Evolutionary conservation across 35 echinoderm and acorn worm genomes (phyloP), one percentile per base, ranked within the genome.

Genomic region (Hemicentrotus pulcherrimus): DNA sequence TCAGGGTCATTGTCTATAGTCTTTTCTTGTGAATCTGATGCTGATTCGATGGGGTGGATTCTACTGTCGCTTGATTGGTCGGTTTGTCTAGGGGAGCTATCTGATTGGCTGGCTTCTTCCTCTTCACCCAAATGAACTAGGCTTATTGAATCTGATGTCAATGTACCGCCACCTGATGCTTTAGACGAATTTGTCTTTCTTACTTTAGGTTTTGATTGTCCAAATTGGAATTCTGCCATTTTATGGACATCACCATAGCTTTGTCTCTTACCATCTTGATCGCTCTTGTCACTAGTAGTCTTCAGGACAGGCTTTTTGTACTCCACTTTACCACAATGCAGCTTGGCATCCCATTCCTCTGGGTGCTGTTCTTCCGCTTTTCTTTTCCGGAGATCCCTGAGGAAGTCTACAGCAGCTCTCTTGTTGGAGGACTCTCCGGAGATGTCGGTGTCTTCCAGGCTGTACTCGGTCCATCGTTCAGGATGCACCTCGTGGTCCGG

Each of bases 401-500:
- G 86, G 86, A 96, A 96, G 86, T 94, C 96, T 88, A 96, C 22
- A 46, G 96, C 96, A 14, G 94, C 94, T 50, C 94, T 94, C 71
- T 94, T 96, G 86, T 96, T 96, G 4, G 94, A 46, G 16, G 94
- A 88, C 12, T 96, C 86, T 9, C 96, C 94, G 12, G 86, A 96
- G 60, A 96, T 85, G 88, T 94, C 88, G 14, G 96, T 96, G 47
- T 96, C 96, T 55, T 96, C 96, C 86, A 96, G 61, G 19, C 85
- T 94, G 65, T 96, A 96, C 31, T 96, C 93, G 22, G 86, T 94
- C 94, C 94, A 96, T 71, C 93, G 94, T 22, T 96, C 50, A 14
- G 96, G 96, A 47, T 96, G 86, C 32, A 95, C 0, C 55, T 94
- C 47, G 59, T 96, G 46, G 31, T 96, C 96, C 6, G 95, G 91